phyloP scores from a whole-genome alignment of 2,113 vertebrate genomes.

The Porphyrio hochstetteri region DNA sequence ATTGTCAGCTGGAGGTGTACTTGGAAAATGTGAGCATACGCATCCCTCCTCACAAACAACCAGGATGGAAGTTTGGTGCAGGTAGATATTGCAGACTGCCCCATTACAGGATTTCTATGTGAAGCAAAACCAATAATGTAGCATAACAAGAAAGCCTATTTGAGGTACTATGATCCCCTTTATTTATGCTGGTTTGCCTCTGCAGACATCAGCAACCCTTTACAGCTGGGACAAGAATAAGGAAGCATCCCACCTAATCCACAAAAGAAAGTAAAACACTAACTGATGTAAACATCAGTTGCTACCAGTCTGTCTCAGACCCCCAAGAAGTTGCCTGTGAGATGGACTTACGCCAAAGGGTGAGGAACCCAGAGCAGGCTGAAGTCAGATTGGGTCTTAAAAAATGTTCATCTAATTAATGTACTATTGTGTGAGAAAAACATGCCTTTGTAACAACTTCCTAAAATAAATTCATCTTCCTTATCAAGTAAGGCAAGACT shows the following conservation, averaged over 20 bases:
- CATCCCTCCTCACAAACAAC: neutral
- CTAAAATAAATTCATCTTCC: neutral
- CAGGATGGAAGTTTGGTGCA: neutral
- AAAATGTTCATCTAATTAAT: neutral
- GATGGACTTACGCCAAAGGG: neutral
- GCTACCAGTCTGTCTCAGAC: neutral
- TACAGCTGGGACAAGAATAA: neutral
- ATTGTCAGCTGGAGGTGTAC: neutral
- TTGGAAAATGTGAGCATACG: neutral
- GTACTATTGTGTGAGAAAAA: neutral
- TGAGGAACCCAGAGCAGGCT: neutral
- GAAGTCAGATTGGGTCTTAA: neutral
- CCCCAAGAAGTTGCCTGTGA: neutral
- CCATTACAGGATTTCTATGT: neutral
- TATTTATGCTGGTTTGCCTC: neutral
- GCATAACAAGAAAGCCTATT: neutral
- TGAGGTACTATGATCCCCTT: neutral
- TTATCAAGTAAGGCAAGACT: neutral
- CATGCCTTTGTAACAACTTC: neutral
- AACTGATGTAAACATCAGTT: neutral
- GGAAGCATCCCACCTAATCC: neutral
- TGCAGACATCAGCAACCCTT: neutral
- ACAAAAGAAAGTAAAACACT: neutral
- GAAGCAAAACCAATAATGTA: neutral
- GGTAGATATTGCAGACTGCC: neutral